Evolutionary conservation across 2,113 vertebrate species (phyloP), one percentile per base, ranked within the genome.

Genomic region (Corydoras sp.): DNA sequence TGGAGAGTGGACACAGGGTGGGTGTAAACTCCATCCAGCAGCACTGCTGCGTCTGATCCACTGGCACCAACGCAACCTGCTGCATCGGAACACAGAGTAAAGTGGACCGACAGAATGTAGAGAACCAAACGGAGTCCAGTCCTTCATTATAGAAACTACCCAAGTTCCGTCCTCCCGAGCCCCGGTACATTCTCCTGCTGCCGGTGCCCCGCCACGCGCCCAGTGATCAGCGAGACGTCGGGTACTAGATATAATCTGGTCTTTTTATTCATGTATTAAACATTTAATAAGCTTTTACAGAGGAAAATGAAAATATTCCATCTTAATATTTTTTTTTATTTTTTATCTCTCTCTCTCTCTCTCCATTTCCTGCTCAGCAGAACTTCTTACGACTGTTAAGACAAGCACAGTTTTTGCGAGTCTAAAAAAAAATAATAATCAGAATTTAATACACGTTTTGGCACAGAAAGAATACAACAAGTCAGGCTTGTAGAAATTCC

Each of bases 221-320:
- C 2, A 29, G 29, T 10, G 32, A 58, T 58, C 7, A 35, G 51
- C 35, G 32, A 35, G 56, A 68, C 43, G 43, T 30, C 14, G 51
- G 49, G 55, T 65, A 59, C 76, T 79, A 88, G 88, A 82, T 84
- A 83, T 83, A 86, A 85, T 88, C 85, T 87, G 86, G 89, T 92
- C 89, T 87, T 91, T 92, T 92, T 92, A 92, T 92, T 94, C 94
- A 76, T 70, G 70, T 76, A 73, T 79, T 79, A 76, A 76, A 75
- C 69, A 66, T 65, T 31, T 70, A 68, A 68, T 68, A 56, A 56
- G 32, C 60, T 71, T 70, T 49, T 50, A 76, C 68, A 73, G 68
- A 66, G 64, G 18, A 72, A 76, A 75, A 74, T 12, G 31, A 71
- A 75, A 72, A 70, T 73, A 73, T 53, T 61, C 24, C 49, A 61